Evolutionary conservation across 2,113 vertebrate species (phyloP).

Genomic region (Ceyx melanurus): DNA sequence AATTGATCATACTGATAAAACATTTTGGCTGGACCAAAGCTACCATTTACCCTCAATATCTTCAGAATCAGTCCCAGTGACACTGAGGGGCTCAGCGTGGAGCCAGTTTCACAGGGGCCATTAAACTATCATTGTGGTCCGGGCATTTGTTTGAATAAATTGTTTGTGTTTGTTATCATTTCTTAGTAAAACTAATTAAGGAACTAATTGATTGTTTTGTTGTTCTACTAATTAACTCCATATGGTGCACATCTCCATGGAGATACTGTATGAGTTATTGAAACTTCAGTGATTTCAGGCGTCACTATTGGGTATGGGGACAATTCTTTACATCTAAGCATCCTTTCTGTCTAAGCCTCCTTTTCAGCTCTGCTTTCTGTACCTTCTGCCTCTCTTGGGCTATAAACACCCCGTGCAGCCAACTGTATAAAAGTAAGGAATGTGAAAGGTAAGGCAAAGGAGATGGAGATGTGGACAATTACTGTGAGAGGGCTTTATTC

Average conservation of each 20-base stretch:
- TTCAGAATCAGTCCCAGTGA: slow-evolving; percentile 68
- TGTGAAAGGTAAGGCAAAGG: neutral
- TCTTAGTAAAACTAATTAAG: slow-evolving; percentile 84
- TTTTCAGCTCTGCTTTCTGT: neutral
- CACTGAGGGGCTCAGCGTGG: slow-evolving; percentile 37
- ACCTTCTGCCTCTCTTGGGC: neutral
- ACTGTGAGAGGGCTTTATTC: neutral
- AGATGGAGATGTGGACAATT: neutral
- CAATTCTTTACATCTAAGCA: slow-evolving; percentile 66
- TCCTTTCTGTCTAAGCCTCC: slow-evolving; percentile 40
- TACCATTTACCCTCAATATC: slow-evolving; percentile 67
- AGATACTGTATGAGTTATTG: slow-evolving; percentile 81
- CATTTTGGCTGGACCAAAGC: slow-evolving; percentile 60
- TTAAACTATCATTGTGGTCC: slow-evolving; percentile 71
- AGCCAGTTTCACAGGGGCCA: slow-evolving; percentile 66
- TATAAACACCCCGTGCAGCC: neutral
- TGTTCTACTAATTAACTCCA: slow-evolving; percentile 85
- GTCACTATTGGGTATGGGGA: slow-evolving; percentile 67
- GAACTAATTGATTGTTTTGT: slow-evolving; percentile 86
- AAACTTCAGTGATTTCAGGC: slow-evolving; percentile 71
- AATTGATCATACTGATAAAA: slow-evolving; percentile 80
- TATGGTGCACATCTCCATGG: slow-evolving; percentile 84
- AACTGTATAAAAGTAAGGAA: neutral
- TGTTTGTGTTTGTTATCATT: slow-evolving; percentile 83
- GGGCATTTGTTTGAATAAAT: slow-evolving; percentile 78